phyloP scores from a whole-genome alignment of 2,113 vertebrate genomes.

The Pangasianodon gigas region DNA sequence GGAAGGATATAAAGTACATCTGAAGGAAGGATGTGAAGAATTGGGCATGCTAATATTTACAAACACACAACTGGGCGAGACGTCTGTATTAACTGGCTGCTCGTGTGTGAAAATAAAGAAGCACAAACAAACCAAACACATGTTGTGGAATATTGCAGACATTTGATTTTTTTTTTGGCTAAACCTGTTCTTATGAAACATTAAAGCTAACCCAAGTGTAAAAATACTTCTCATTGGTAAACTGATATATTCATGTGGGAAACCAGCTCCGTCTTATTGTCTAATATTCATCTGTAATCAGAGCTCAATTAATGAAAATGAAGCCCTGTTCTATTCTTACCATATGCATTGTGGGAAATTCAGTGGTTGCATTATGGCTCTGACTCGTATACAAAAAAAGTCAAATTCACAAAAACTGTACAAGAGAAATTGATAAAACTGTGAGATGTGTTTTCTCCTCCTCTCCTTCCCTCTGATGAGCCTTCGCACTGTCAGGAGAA shows the following conservation, averaged over 20 bases:
- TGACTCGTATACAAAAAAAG: too few species aligned
- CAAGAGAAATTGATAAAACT: background rate
- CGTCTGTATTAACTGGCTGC: too few species aligned
- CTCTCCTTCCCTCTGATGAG: background rate
- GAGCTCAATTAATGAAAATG: background rate
- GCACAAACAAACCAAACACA: background rate
- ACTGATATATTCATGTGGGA: background rate
- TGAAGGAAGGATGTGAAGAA: background rate
- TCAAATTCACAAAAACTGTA: conserved; percentile 9
- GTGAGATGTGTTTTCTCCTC: background rate
- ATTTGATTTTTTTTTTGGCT: too few species aligned
- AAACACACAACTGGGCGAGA: background rate
- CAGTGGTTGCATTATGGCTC: background rate
- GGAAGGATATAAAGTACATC: background rate
- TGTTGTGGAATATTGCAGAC: too few species aligned
- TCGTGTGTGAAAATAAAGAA: background rate
- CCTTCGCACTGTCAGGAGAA: too few species aligned
- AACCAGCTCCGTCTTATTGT: background rate
- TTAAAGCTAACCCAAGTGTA: background rate
- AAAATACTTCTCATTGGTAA: background rate
- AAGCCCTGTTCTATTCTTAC: background rate
- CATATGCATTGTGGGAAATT: background rate
- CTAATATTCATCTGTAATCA: background rate
- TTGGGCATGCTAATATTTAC: background rate
- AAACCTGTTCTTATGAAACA: background rate